These are phyloP conservation scores for Carettochelys insculpta DNA, from an alignment of 2,113 vertebrate species.

Conservation along the genomic window DNA sequence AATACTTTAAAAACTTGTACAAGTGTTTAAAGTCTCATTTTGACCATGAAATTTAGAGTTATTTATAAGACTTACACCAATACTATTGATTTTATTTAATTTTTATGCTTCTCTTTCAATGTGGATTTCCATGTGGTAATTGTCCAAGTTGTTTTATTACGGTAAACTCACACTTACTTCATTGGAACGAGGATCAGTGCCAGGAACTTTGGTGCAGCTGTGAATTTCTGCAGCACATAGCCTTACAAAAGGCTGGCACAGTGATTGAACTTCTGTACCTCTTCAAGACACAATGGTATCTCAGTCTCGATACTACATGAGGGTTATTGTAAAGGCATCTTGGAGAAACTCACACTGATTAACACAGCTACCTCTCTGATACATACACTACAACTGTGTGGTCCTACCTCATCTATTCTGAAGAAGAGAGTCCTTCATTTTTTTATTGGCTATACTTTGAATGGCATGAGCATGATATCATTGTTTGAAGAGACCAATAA, in stretches of 20 bases:
- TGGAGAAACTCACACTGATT: neutral
- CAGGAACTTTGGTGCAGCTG: neutral
- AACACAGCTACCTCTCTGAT: too few species aligned
- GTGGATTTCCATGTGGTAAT: neutral
- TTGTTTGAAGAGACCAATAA: neutral
- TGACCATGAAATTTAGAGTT: neutral
- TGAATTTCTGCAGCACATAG: neutral
- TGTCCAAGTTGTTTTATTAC: neutral
- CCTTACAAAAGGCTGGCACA: neutral
- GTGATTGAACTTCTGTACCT: neutral
- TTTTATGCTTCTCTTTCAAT: neutral
- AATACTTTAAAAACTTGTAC: neutral
- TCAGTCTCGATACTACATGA: neutral
- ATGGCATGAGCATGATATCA: neutral
- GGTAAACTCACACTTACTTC: neutral
- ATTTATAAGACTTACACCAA: neutral
- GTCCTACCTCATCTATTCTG: neutral
- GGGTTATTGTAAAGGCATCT: neutral
- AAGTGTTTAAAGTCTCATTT: neutral
- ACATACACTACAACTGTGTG: neutral
- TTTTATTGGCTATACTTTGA: neutral
- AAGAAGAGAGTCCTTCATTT: neutral
- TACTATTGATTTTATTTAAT: neutral
- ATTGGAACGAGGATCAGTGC: neutral
- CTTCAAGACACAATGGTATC: neutral